Evolutionary conservation across 2,113 vertebrate genomes (phyloP).

Genomic region (Microtus ochrogaster): DNA sequence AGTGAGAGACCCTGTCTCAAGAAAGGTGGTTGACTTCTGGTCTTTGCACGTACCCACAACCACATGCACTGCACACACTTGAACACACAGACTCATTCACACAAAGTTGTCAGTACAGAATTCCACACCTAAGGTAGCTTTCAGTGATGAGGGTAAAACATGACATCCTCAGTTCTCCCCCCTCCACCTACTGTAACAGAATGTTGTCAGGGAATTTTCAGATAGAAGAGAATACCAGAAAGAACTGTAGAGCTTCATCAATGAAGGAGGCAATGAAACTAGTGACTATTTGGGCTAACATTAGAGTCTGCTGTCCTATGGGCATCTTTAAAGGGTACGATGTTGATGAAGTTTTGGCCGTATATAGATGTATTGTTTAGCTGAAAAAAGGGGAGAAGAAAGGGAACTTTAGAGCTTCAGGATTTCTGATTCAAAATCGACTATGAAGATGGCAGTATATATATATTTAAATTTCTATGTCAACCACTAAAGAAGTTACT

Average conservation of each 20-base stretch:
- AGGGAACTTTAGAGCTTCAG: not conserved
- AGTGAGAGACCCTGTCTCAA: not conserved
- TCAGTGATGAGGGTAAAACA: not conserved
- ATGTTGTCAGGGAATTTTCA: not conserved
- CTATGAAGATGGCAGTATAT: not conserved
- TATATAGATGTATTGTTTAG: not conserved
- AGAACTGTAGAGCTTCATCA: not conserved
- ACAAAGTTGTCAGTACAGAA: not conserved
- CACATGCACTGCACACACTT: not conserved
- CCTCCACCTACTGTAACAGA: not conserved
- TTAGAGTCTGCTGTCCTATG: not conserved
- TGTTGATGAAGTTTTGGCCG: not conserved
- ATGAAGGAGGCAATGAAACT: not conserved
- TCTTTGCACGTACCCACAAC: not conserved
- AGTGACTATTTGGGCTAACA: not conserved
- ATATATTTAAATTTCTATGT: not conserved
- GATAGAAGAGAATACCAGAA: not conserved
- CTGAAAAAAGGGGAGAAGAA: not conserved
- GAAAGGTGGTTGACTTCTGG: not conserved
- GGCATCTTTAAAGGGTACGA: not conserved
- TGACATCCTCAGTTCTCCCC: not conserved
- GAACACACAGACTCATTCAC: not conserved
- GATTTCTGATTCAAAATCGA: not conserved
- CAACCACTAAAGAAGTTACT: not conserved
- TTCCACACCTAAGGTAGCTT: conserved; percentile 23